Conservation (phyloP, 2,113 vertebrate genomes). For the Tragelaphus buxtoni region DNA sequence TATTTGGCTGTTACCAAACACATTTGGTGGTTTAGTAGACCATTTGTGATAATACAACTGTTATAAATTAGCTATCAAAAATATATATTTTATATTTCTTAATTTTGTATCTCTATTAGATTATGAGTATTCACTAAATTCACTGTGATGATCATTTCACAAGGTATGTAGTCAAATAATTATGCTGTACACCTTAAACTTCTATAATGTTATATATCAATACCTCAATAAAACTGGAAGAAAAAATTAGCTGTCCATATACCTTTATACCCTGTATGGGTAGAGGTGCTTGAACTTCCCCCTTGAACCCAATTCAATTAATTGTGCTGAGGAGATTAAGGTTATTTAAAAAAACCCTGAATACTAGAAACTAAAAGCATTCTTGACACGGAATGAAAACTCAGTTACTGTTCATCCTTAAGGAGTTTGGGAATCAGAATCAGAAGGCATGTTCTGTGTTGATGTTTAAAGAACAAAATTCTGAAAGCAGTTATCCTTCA, state of each 20-base stretch:
- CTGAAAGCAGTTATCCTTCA: neutral
- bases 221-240: neutral
- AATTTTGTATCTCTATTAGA: neutral
- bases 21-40: neutral
- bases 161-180: neutral
- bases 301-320: neutral
- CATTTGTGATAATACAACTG: conserved; percentile 22
- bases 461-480: neutral
- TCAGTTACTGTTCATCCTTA: neutral
- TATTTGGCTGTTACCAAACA: conserved; percentile 41
- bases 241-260: neutral
- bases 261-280: neutral
- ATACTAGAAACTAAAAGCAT: neutral
- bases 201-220: neutral
- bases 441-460: neutral
- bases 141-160: neutral
- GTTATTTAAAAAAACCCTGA: neutral
- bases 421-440: neutral
- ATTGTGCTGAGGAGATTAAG: neutral
- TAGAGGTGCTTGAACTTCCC: neutral
- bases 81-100: neutral
- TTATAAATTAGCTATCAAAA: conserved; percentile 45
- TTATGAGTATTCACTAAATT: neutral
- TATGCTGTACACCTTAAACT: neutral
- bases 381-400: neutral